Evolutionary conservation across 2,888 invertebrate genomes (phyloP).

Genomic region (Drosophila robusta): DNA sequence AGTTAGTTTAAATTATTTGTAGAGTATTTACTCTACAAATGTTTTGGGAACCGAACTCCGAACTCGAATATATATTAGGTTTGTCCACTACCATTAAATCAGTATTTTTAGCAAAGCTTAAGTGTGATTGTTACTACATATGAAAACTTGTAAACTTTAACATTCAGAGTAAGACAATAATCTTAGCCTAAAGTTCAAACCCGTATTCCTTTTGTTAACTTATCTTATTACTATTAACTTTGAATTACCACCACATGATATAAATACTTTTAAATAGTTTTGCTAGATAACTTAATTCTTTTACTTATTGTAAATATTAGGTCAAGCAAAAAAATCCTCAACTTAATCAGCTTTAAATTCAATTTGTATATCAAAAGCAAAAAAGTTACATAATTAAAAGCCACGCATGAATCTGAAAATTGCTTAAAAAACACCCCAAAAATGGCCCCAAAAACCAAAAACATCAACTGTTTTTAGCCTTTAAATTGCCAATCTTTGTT

Average conservation of each 20-base stretch:
- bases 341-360: background rate
- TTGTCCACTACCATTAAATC: too few species aligned
- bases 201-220: background rate
- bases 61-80: too few species aligned
- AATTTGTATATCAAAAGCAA: background rate
- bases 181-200: too few species aligned
- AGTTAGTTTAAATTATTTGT: too few species aligned
- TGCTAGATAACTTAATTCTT: background rate
- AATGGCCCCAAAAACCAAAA: background rate
- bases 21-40: too few species aligned
- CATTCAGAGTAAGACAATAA: too few species aligned
- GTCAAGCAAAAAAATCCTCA: background rate
- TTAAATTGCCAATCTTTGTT: background rate
- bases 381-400: background rate
- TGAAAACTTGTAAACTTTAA: too few species aligned
- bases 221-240: background rate
- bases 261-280: background rate
- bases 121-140: too few species aligned
- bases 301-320: background rate
- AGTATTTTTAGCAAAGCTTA: background rate
- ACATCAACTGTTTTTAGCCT: background rate
- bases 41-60: too few species aligned
- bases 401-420: background rate
- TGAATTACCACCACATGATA: too few species aligned
- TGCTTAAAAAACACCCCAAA: background rate